Percentiles rank a stretch among this genome's conserved stretches.
phyloP scores from a whole-genome alignment of 2,113 vertebrate species.

The Cyprinodon brontotheroides region DNA sequence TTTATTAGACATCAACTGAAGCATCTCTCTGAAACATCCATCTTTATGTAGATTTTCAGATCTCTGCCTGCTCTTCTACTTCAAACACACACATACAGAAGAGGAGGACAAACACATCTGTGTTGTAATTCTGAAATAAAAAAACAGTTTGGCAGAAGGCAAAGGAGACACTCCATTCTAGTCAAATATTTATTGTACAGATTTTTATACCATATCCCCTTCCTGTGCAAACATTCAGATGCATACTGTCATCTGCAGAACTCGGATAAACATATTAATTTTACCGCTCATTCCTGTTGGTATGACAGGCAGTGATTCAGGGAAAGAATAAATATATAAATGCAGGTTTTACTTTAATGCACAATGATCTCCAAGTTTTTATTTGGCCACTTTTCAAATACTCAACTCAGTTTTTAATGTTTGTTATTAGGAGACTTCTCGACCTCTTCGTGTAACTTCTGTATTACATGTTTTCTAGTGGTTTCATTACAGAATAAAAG shows the following conservation, averaged over 20 bases:
- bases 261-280: conserved; percentile 25
- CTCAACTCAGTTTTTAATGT: neutral
- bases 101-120: neutral
- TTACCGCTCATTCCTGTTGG: neutral
- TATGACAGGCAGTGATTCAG: neutral
- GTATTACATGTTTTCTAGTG: too few species aligned
- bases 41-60: conserved; percentile 4
- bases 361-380: neutral
- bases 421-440: neutral
- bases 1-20: conserved; percentile 28
- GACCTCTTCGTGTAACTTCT: too few species aligned
- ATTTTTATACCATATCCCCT: conserved; percentile 38
- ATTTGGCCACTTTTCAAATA: conserved; percentile 5
- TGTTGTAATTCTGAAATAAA: conserved; percentile 3
- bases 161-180: neutral
- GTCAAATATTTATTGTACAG: conserved; percentile 35
- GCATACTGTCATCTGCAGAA: conserved; percentile 27
- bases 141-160: conserved; percentile 34
- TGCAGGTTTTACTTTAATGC: conserved; percentile 16
- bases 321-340: conserved; percentile 12
- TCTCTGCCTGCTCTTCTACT: neutral
- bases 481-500: too few species aligned
- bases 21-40: conserved; percentile 22
- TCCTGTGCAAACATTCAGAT: conserved; percentile 11
- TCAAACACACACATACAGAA: neutral